Conservation (phyloP, 1,140 invertebrate genomes). For the Drosophila hydei region DNA sequence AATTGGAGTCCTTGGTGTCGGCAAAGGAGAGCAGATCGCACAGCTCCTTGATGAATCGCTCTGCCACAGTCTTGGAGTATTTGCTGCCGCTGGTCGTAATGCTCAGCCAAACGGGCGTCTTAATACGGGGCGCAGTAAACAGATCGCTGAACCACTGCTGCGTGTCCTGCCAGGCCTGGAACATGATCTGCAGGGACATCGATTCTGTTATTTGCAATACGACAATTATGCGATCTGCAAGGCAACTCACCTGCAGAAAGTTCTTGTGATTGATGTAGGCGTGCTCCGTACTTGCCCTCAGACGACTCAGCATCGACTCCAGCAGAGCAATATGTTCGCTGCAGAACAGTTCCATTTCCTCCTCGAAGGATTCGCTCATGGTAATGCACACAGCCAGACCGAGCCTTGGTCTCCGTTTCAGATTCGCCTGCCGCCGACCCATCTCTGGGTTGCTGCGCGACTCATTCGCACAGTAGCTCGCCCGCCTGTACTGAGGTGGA, state of each 20-base stretch:
- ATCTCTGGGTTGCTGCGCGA: slow-evolving; percentile 82
- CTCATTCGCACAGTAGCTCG: slow-evolving; percentile 77
- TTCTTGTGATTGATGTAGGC: slow-evolving; percentile 82
- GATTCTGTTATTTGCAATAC: background rate
- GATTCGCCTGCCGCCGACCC: slow-evolving; percentile 57
- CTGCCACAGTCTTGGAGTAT: slow-evolving; percentile 84
- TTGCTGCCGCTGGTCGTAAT: slow-evolving; percentile 85
- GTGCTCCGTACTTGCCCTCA: slow-evolving; percentile 87
- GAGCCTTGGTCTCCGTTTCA: slow-evolving; percentile 84
- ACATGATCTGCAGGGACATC: slow-evolving; percentile 81
- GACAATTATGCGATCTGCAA: background rate
- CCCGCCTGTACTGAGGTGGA: slow-evolving; percentile 63
- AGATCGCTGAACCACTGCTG: slow-evolving; percentile 87
- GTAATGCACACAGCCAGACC: slow-evolving; percentile 85
- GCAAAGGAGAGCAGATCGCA: slow-evolving; percentile 86
- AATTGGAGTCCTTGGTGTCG: slow-evolving; percentile 92
- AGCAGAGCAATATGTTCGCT: slow-evolving; percentile 92
- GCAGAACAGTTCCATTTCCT: slow-evolving; percentile 88
- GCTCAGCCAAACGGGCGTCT: slow-evolving; percentile 88
- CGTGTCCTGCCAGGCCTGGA: slow-evolving; percentile 85
- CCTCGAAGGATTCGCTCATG: slow-evolving; percentile 83
- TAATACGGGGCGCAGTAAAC: slow-evolving; percentile 87
- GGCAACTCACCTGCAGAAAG: slow-evolving; percentile 63
- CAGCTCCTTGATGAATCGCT: slow-evolving; percentile 86
- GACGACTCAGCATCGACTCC: slow-evolving; percentile 90